Conservation (phyloP, 2,888 invertebrate species). For the Caenorhabditis sinica region DNA sequence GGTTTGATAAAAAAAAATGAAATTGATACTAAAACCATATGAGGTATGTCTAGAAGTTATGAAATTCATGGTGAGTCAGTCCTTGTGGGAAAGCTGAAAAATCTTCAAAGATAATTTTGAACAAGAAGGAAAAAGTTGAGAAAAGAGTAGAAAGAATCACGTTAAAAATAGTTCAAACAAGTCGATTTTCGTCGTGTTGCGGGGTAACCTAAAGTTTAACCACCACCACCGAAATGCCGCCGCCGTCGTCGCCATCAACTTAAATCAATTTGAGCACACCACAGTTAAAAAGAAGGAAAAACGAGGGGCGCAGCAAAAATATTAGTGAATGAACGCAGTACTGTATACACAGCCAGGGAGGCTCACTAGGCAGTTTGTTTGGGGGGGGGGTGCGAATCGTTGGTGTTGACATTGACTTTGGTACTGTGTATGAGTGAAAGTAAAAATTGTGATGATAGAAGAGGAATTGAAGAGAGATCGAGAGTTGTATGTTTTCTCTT, state of each 20-base stretch:
- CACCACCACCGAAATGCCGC: conserved; percentile 7
- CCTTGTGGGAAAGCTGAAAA: not conserved
- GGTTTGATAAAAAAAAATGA: not conserved
- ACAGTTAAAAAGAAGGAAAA: not conserved
- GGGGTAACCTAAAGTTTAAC: conserved; percentile 35
- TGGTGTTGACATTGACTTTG: conserved; percentile 62
- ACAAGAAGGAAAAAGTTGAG: conserved; percentile 1
- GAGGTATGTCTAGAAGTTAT: not conserved
- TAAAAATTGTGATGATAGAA: not conserved
- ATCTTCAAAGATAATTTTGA: not conserved
- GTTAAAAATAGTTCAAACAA: conserved; percentile 62
- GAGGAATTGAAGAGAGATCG: conserved; percentile 6
- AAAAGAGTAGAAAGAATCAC: conserved; percentile 19
- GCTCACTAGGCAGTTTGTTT: conserved; percentile 24
- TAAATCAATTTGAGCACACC: conserved; percentile 32
- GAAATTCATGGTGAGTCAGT: conserved; percentile 2
- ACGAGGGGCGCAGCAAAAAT: conserved; percentile 1
- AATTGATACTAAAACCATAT: too few relatives aligned
- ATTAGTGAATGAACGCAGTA: conserved; percentile 42
- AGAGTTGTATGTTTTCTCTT: conserved; percentile 7
- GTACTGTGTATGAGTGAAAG: conserved; percentile 53
- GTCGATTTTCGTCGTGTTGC: conserved; percentile 8
- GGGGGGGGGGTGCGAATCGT: conserved; percentile 46
- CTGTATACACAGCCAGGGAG: conserved; percentile 57
- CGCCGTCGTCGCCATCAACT: conserved; percentile 22